These are phyloP conservation scores for Dendrocincla tyrannina DNA, from an alignment of 2,797 vertebrate genomes.

Conservation along the genomic window DNA sequence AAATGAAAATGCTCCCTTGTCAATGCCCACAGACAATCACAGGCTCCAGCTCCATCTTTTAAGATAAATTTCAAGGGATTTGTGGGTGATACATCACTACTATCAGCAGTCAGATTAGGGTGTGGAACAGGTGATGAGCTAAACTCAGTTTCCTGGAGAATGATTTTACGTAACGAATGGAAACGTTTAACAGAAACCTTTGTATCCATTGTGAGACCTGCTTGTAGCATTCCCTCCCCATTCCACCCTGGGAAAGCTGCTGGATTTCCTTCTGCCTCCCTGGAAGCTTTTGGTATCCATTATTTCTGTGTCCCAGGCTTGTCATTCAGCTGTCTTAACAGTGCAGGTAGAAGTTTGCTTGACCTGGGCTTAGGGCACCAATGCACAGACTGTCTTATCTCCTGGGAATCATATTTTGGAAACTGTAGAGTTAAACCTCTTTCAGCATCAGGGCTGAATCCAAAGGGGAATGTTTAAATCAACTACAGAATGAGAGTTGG, in stretches of 20 bases:
- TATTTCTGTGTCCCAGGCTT: background rate
- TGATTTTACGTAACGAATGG: background rate
- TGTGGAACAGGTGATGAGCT: conserved; percentile 42
- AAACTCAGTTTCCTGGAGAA: conserved; percentile 1
- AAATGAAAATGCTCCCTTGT: background rate
- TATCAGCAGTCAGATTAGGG: background rate
- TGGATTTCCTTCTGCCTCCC: background rate
- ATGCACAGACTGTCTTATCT: background rate
- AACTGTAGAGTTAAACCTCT: no score
- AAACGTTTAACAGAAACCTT: background rate
- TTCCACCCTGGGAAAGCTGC: background rate
- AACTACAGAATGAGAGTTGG: no score
- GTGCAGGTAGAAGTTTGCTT: background rate
- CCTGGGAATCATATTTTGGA: background rate
- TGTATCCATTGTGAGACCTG: background rate
- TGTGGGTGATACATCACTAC: background rate
- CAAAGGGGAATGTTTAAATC: no score
- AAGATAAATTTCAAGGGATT: background rate
- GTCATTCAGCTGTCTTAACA: background rate
- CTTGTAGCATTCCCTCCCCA: background rate
- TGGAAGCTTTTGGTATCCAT: background rate
- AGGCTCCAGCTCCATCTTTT: background rate
- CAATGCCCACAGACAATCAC: background rate
- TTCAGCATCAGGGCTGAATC: no score
- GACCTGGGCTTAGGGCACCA: background rate